Evolutionary conservation across 2,888 invertebrate species (phyloP).

Genomic region (Eretmocerus hayati): DNA sequence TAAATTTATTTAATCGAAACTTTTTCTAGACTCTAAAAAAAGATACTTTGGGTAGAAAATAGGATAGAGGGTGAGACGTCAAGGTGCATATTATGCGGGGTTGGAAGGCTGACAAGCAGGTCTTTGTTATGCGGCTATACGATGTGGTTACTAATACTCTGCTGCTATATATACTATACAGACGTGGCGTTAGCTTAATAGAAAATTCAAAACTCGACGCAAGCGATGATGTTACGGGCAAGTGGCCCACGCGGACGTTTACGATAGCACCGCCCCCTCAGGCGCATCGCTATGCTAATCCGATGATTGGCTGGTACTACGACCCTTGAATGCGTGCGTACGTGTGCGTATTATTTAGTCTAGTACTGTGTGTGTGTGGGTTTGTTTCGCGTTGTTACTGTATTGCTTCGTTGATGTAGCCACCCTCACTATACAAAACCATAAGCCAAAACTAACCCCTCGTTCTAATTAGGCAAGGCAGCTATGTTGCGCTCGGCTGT

Average conservation of each 20-base stretch:
- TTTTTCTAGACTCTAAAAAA: too few species aligned
- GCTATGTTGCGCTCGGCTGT: slow-evolving; percentile 20
- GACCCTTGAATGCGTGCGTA: slow-evolving; percentile 14
- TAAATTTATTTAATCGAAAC: too few species aligned
- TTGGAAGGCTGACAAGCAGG: background rate
- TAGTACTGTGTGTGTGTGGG: background rate
- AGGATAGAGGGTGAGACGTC: background rate
- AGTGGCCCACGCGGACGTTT: slow-evolving; percentile 43
- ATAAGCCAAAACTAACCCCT: slow-evolving; percentile 46
- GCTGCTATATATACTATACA: too few species aligned
- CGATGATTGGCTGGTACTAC: slow-evolving; percentile 47
- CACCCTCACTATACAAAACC: slow-evolving; percentile 28
- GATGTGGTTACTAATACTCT: background rate
- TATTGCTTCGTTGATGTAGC: slow-evolving; percentile 27
- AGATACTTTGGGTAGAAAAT: background rate
- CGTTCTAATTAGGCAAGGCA: slow-evolving; percentile 43
- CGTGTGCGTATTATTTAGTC: background rate
- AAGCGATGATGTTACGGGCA: slow-evolving; percentile 23
- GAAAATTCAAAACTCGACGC: slow-evolving; percentile 42
- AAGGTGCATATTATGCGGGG: background rate
- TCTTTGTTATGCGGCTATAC: background rate
- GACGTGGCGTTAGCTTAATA: too few species aligned
- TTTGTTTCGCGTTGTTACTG: background rate
- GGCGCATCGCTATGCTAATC: slow-evolving; percentile 48
- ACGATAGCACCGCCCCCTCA: slow-evolving; percentile 27